Evolutionary conservation across 1,140 invertebrate species (phyloP).

Genomic region (Prorops nasuta): DNA sequence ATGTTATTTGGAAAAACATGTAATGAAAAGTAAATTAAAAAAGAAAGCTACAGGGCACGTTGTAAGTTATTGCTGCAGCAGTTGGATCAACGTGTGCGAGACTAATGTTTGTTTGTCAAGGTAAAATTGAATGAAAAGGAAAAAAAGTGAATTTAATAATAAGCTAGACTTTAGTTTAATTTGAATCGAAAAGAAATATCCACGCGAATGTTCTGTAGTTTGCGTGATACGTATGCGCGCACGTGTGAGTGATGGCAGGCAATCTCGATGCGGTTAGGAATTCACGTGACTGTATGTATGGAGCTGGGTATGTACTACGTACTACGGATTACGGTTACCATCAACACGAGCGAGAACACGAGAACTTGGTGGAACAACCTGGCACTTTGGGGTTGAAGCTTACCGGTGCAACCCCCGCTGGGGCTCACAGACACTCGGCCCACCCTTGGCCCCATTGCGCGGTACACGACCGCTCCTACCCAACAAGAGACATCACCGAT

Average conservation of each 20-base stretch:
- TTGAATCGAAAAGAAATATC: no score
- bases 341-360: conserved; percentile 42
- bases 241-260: not conserved
- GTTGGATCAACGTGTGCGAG: no score
- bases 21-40: no score
- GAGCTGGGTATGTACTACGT: conserved; percentile 49
- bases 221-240: not conserved
- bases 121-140: no score
- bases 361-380: conserved; percentile 49
- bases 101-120: no score
- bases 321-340: conserved; percentile 41
- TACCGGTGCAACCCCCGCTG: conserved; percentile 57
- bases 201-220: no score
- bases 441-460: conserved; percentile 53
- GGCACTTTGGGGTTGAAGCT: conserved; percentile 53
- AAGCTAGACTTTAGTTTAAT: no score
- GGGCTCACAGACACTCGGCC: conserved; percentile 54
- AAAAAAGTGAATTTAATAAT: no score
- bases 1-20: no score
- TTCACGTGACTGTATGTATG: no score
- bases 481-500: conserved; percentile 52
- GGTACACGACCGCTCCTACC: conserved; percentile 56
- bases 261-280: not conserved
- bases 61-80: no score
- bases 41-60: no score